Evolutionary conservation across 2,797 vertebrate genomes (phyloP), one percentile per base, ranked within the genome.

Genomic region (Buceros bicornis): DNA sequence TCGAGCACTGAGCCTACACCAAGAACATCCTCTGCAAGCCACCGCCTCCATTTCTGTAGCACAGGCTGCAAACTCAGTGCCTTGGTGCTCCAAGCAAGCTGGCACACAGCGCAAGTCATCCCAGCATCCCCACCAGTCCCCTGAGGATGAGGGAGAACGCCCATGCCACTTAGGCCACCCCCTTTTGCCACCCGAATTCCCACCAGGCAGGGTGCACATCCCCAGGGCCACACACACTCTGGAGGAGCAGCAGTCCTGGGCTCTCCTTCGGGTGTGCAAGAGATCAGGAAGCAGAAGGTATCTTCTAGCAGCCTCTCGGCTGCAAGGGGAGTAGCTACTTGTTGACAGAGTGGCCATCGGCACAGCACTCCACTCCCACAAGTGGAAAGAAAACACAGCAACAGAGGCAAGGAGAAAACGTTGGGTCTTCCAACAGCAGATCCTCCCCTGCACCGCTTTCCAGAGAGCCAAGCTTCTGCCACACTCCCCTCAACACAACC

Each of bases 281-380:
- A 62, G 79, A 54, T 56, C 0, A 0, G 72, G 62, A 80, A 89
- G 20, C 47, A 40, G 5, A 14, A 24, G 6, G 47, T 3, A 66
- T 47, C 70, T 77, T 58, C 58, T 1, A 16, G 37, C 53, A 82
- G 70, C 28, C n/a, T 87, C 71, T 71, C 40, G 35, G 35, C 48
- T 50, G 57, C 76, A 3, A 79, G 25, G 40, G 77, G 67, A 72
- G 35, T 14, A 76, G 29, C 62, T 71, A 8, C 80, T 61, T 33
- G 77, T 69, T 33, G 64, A 65, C 87, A 80, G 72, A 8, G 64
- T 16, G 73, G 35, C 64, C 81, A 61, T 53, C 93, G 64, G 60
- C 84, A 61, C 85, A 94, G 78, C 88, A 54, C 88, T 92, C 85
- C 28, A 45, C 95, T 82, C 91, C 91, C n/a, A 58, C 78, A 29